These are phyloP conservation scores for Acanthurus tractus DNA, from an alignment of 2,797 vertebrate genomes.

Conservation along the genomic window DNA sequence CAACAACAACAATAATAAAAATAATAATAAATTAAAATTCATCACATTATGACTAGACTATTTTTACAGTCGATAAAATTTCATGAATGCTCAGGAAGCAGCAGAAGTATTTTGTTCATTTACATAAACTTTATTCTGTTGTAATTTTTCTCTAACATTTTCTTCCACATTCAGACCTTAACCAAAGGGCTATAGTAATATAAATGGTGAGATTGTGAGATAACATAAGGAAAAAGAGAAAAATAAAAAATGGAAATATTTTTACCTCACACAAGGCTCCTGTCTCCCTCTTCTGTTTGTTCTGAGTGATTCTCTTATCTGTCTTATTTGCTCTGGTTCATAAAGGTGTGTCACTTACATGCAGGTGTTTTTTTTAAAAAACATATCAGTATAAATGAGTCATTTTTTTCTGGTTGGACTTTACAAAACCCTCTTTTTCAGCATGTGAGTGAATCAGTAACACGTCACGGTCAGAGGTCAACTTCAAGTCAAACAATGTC, in stretches of 20 bases:
- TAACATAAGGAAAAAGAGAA: background rate
- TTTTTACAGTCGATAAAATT: no score
- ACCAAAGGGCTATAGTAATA: background rate
- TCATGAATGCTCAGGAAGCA: no score
- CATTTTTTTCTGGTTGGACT: background rate
- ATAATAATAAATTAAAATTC: no score
- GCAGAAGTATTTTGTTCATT: no score
- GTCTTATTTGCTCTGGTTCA: constrained; percentile 30
- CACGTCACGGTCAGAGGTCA: background rate
- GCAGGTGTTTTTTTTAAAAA: background rate
- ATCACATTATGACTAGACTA: no score
- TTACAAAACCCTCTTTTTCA: constrained; percentile 17
- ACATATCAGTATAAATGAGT: constrained; percentile 5
- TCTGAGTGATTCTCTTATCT: constrained; percentile 28
- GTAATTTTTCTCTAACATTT: no score
- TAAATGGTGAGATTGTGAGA: background rate
- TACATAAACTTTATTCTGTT: no score
- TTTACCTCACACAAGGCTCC: background rate
- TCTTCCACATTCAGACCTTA: no score
- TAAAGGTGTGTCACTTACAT: background rate
- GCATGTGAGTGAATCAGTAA: constrained; percentile 31
- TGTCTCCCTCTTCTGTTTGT: constrained; percentile 37
- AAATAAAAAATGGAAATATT: background rate
- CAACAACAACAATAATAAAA: no score
- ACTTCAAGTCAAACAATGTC: constrained; percentile 9